Conservation (phyloP, 35 echinoderm and acorn worm genomes). For the Chiridota heheva region DNA sequence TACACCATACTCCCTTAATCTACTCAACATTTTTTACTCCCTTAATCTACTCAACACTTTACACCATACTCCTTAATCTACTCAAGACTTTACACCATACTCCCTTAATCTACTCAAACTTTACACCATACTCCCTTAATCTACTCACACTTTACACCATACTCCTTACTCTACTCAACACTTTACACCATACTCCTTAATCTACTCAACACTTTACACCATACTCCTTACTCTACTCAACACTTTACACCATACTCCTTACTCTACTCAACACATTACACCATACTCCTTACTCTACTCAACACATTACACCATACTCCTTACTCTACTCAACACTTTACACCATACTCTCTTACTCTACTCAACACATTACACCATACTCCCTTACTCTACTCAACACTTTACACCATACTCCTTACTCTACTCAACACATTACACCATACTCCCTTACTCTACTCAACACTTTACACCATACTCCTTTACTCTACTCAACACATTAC, state of each 20-base stretch:
- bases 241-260: constrained; percentile 21
- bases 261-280: constrained; percentile 43
- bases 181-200: too few species aligned
- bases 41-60: constrained; percentile 48
- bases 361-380: constrained; percentile 32
- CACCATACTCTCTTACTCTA: constrained; percentile 25
- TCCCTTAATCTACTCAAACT: constrained; percentile 37
- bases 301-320: constrained; percentile 36
- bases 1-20: constrained; percentile 19
- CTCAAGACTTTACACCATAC: constrained; percentile 14
- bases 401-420: too few species aligned
- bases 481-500: constrained; percentile 42
- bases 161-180: constrained; percentile 42
- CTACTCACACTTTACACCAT: constrained; percentile 38
- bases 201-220: too few species aligned
- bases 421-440: constrained; percentile 10
- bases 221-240: constrained; percentile 40
- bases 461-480: constrained; percentile 26
- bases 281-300: constrained; percentile 28
- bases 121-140: constrained; percentile 14
- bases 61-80: too few species aligned
- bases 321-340: constrained; percentile 44
- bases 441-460: constrained; percentile 36
- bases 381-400: constrained; percentile 43
- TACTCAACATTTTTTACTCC: constrained; percentile 49